These are phyloP conservation scores for Ectemnius continuus DNA, from an alignment of 2,888 invertebrate species.

Conservation along the genomic window DNA sequence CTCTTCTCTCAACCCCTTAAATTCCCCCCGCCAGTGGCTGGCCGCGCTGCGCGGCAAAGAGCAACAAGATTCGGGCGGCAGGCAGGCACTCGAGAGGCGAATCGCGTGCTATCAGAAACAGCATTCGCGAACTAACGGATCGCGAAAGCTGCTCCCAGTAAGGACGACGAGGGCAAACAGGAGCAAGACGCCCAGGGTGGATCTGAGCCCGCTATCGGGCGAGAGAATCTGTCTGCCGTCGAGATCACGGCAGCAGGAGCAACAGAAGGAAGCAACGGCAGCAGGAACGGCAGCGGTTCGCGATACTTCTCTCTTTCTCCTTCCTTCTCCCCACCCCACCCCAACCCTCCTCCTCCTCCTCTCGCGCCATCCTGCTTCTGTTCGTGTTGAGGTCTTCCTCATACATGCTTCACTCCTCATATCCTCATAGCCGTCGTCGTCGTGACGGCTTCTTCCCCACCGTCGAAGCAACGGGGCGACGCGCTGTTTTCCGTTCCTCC, in stretches of 20 bases:
- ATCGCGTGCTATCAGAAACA: constrained; percentile 5
- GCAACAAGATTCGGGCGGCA: constrained; percentile 1
- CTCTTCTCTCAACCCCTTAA: background rate
- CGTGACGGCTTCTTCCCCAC: constrained; percentile 6
- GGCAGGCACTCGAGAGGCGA: constrained; percentile 1
- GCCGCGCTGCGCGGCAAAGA: background rate
- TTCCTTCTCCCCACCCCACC: constrained; percentile 30
- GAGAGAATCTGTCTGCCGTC: constrained; percentile 51
- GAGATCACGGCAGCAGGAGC: constrained; percentile 65
- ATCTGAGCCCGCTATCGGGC: constrained; percentile 40
- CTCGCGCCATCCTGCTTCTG: too few relatives aligned
- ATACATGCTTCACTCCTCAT: background rate
- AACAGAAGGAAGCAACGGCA: constrained; percentile 59
- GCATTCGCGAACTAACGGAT: background rate
- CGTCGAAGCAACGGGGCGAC: constrained; percentile 1
- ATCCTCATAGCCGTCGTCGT: constrained; percentile 7
- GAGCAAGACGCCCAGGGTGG: constrained; percentile 37
- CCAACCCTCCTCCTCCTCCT: background rate
- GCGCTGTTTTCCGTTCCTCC: constrained; percentile 44
- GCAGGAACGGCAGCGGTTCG: constrained; percentile 56
- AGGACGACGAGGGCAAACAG: constrained; percentile 22
- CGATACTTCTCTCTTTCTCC: constrained; percentile 40
- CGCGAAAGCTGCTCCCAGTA: background rate
- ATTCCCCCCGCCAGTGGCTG: too few relatives aligned
- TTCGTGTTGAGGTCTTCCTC: too few relatives aligned